Evolutionary conservation across 1,140 invertebrate species (phyloP), one percentile per base, ranked within the genome.

Genomic region (Psix sp.): DNA sequence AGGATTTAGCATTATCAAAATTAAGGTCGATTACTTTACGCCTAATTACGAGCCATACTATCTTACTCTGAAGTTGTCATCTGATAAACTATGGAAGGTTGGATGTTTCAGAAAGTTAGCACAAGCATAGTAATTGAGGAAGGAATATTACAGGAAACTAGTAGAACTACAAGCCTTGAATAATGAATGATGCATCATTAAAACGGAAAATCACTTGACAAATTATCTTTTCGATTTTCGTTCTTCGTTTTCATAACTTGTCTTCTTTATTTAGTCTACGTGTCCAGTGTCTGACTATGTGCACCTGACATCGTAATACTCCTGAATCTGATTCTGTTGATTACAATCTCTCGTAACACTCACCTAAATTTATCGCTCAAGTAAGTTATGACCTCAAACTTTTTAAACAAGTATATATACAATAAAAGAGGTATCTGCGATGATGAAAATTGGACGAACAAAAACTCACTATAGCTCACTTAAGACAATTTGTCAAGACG

Each of bases 311-410:
- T 60, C 33, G 18, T 43, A 15, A 2, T 10, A 26, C 4, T 16
- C 39, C 21, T 39, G 18, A 26, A 15, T 35, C 33, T 31, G 15
- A 14, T 72, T 51, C 59, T 40, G 43, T 39, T 75, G 73, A 80
- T 78, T 76, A 67, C 75, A 74, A 79, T 79, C 54, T 60, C 51
- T 39, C 73, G 60, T 65, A 36, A 76, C 76, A 78, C 75, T 80
- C 63, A 68, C 67, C 79, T 77, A 74, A 77, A 80, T 77, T 77
- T 74, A 63, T 38, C 48, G 63, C 45, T 11, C 29, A 29, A 40
- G 43, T 67, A 72, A 77, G 49, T 78, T 78, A 72, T 54, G 65
- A 72, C 76, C 57, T 65, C 14, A 14, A 81, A 80, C 71, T 81
- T 80, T 75, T 75, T 60, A 48, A 66, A 46, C 5, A 24, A 56